phyloP scores from a whole-genome alignment of 2,797 vertebrate genomes.

The Melanotaenia pygmaea region DNA sequence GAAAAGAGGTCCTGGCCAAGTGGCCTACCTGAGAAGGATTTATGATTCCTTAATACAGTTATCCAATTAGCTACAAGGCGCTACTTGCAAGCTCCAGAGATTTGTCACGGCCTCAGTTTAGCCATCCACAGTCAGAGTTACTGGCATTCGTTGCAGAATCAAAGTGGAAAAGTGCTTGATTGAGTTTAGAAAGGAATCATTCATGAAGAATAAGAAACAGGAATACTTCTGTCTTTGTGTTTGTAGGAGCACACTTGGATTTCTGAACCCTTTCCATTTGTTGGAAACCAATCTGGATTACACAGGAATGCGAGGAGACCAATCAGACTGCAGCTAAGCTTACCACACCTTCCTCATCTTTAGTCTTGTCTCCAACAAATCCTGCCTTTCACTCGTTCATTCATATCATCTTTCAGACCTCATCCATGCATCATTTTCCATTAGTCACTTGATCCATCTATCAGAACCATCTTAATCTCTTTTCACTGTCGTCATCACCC shows the following conservation, averaged over 20 bases:
- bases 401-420: constrained; percentile 50
- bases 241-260: constrained; percentile 54
- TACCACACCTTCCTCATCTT: constrained; percentile 19
- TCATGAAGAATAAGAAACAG: constrained; percentile 54
- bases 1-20: constrained; percentile 33
- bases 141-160: constrained; percentile 51
- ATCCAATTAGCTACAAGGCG: constrained; percentile 62
- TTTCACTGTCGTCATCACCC: constrained; percentile 45
- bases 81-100: constrained; percentile 41
- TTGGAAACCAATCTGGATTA: constrained; percentile 57
- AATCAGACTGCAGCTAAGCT: constrained; percentile 49
- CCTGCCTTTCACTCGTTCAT: constrained; percentile 5
- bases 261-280: constrained; percentile 44
- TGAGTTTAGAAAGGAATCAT: constrained; percentile 70
- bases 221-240: constrained; percentile 53
- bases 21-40: constrained; percentile 63
- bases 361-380: background rate
- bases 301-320: constrained; percentile 38
- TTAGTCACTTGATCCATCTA: constrained; percentile 42
- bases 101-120: constrained; percentile 66
- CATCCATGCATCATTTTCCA: constrained; percentile 53
- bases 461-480: constrained; percentile 44
- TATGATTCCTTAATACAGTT: constrained; percentile 57
- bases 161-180: constrained; percentile 77
- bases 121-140: constrained; percentile 43